Percentiles rank a stretch among this genome's conserved stretches.
These are phyloP conservation scores for Haemorhous mexicanus DNA, from an alignment of 2,113 vertebrate species.

Conservation along the genomic window DNA sequence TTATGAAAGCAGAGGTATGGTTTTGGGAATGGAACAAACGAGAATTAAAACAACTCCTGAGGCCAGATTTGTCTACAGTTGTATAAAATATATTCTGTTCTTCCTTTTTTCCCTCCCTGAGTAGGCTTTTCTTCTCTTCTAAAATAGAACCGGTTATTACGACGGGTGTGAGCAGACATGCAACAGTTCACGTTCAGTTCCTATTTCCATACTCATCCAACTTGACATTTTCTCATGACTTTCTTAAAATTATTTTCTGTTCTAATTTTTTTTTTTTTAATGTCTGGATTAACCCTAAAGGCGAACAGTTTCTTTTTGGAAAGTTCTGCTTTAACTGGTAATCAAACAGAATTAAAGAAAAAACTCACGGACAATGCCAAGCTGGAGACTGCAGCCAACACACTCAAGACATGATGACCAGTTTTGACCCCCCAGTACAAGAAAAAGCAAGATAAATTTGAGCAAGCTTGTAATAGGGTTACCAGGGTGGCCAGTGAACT, in stretches of 20 bases:
- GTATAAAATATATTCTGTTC: conserved; percentile 52
- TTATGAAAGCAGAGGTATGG: conserved; percentile 67
- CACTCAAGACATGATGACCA: neutral
- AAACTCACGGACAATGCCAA: neutral
- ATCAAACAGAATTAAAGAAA: neutral
- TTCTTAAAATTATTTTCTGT: conserved; percentile 18
- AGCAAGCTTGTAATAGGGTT: neutral
- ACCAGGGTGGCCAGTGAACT: neutral
- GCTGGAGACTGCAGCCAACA: neutral
- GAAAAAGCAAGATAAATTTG: neutral
- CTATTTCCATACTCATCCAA: conserved; percentile 52
- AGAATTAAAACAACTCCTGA: conserved; percentile 70
- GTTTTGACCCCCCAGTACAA: neutral
- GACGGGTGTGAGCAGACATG: conserved; percentile 43
- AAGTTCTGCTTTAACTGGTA: neutral
- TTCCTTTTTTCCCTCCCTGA: conserved; percentile 57
- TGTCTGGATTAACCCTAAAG: neutral
- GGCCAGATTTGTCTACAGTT: conserved; percentile 63
- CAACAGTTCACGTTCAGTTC: conserved; percentile 63
- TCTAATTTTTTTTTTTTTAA: neutral
- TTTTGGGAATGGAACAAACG: conserved; percentile 69
- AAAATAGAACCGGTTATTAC: conserved; percentile 64
- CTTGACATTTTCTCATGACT: conserved; percentile 54
- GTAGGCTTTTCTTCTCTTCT: conserved; percentile 57
- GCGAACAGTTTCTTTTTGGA: neutral